These are phyloP conservation scores for Varanus komodoensis DNA, from an alignment of 2,113 vertebrate species.

Conservation along the genomic window DNA sequence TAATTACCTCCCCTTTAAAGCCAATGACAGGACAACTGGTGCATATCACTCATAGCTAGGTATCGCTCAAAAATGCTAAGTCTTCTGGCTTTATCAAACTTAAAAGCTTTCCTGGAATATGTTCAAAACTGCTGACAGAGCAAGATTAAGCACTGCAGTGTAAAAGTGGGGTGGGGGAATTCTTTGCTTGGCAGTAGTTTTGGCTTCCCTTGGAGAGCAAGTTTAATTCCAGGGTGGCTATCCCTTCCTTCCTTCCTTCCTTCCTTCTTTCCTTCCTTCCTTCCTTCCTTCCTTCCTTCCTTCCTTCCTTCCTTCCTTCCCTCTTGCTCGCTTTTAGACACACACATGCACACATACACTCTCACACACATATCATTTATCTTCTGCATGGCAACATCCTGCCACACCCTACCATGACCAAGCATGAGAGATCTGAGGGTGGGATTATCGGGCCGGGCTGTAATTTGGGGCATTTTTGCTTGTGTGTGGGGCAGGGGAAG, in stretches of 20 bases:
- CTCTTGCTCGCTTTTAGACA: not conserved
- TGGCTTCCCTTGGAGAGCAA: constrained; percentile 61
- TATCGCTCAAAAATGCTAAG: constrained; percentile 74
- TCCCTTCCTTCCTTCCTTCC: not conserved
- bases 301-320: not conserved
- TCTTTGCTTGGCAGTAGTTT: constrained; percentile 77
- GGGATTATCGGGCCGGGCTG: too few species aligned
- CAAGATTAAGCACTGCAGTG: constrained; percentile 83
- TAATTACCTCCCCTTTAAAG: constrained; percentile 70
- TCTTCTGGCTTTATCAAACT: constrained; percentile 80
- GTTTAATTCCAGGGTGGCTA: constrained; percentile 54
- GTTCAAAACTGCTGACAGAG: constrained; percentile 88
- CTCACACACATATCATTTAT: not conserved
- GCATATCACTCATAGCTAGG: constrained; percentile 72
- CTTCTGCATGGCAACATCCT: not conserved
- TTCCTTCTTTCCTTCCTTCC: too few species aligned
- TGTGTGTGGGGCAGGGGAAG: too few species aligned
- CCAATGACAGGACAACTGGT: constrained; percentile 66
- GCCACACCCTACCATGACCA: too few species aligned
- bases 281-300: too few species aligned
- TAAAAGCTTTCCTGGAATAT: constrained; percentile 93
- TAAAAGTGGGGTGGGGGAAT: constrained; percentile 70
- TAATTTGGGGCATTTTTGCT: too few species aligned
- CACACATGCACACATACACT: not conserved
- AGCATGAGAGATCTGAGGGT: too few species aligned